phyloP scores from a whole-genome alignment of 2,113 vertebrate genomes.

The Scytalopus superciliaris region DNA sequence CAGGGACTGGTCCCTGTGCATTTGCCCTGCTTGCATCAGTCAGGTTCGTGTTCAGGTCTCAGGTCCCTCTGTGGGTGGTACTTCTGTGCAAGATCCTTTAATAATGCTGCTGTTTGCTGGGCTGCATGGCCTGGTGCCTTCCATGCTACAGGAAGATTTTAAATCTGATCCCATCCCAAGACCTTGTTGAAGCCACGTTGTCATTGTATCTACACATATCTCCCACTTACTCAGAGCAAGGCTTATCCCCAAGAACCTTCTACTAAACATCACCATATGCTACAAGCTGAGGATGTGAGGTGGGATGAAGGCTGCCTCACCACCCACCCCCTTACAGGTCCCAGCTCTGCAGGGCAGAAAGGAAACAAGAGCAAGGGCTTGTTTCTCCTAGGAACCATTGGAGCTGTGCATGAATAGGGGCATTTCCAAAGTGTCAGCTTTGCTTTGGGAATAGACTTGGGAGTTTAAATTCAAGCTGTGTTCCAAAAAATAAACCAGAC shows the following conservation, averaged over 20 bases:
- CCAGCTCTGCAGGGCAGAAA: not conserved
- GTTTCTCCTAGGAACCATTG: not conserved
- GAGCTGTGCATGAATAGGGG: not conserved
- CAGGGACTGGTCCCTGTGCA: not conserved
- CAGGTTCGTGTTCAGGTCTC: not conserved
- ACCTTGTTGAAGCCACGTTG: not conserved
- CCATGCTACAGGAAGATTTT: not conserved
- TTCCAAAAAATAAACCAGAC: not conserved
- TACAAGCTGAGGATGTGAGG: not conserved
- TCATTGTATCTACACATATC: not conserved
- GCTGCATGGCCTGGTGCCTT: not conserved
- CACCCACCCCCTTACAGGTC: not conserved
- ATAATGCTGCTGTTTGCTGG: not conserved
- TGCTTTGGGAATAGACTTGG: not conserved
- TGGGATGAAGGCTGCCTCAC: not conserved
- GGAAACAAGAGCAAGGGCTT: not conserved
- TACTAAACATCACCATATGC: not conserved
- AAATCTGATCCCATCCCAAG: not conserved
- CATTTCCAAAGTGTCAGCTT: not conserved
- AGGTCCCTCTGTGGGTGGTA: not conserved
- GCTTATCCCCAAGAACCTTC: not conserved
- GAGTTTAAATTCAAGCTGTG: not conserved
- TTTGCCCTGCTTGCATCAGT: not conserved
- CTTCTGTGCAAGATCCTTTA: not conserved
- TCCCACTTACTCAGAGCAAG: not conserved